Evolutionary conservation across 2,797 vertebrate genomes (phyloP).

Genomic region (Pelobates cultripes): DNA sequence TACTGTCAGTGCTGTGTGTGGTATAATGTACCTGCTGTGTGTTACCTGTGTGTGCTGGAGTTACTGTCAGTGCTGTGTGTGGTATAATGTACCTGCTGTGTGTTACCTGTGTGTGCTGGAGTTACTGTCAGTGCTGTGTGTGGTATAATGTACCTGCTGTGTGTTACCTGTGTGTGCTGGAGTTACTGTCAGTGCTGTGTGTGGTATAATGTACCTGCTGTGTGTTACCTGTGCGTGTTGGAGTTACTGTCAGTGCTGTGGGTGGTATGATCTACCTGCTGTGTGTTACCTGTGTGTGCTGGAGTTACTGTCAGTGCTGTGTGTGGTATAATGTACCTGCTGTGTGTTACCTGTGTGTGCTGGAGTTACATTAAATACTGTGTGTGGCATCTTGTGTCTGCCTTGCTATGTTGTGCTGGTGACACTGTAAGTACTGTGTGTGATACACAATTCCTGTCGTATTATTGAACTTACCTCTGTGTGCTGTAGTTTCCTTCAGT

Average conservation of each 20-base stretch:
- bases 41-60: background rate
- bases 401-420: background rate
- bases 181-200: background rate
- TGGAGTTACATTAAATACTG: background rate
- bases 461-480: too few species aligned
- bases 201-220: background rate
- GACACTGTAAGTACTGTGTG: slow-evolving; percentile 1
- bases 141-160: background rate
- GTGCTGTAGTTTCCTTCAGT: too few species aligned
- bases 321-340: too few species aligned
- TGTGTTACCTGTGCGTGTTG: background rate
- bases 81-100: background rate
- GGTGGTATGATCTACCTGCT: background rate
- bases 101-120: background rate
- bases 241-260: background rate
- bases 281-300: background rate
- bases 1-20: background rate
- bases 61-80: background rate
- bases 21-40: too few species aligned
- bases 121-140: too few species aligned
- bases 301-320: background rate
- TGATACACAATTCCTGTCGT: too few species aligned
- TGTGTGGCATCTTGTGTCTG: background rate
- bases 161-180: background rate
- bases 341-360: background rate